Percentiles rank a stretch among this genome's conserved stretches.
Evolutionary conservation across 2,888 invertebrate genomes (phyloP).

Genomic region (Drosophila mayaguana): DNA sequence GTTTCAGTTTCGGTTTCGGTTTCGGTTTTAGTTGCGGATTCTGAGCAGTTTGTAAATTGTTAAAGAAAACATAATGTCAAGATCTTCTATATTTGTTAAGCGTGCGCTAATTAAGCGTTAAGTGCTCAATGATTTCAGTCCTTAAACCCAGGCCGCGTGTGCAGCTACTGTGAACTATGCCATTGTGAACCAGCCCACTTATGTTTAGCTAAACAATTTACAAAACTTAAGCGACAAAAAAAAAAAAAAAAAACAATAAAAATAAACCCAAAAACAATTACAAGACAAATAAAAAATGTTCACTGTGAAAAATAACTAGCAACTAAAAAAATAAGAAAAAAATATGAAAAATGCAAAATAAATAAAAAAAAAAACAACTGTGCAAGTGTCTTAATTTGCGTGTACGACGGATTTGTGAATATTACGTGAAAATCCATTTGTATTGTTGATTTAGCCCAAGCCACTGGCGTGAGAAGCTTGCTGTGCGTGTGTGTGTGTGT

Average conservation of each 20-base stretch:
- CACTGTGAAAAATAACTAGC: constrained; percentile 8
- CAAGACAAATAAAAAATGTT: constrained; percentile 15
- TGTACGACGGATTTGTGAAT: constrained; percentile 41
- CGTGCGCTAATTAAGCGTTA: constrained; percentile 41
- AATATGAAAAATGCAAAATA: constrained; percentile 6
- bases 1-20: background rate
- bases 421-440: constrained; percentile 57
- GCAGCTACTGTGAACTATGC: constrained; percentile 26
- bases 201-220: constrained; percentile 57
- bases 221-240: constrained; percentile 18
- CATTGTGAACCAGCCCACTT: constrained; percentile 21
- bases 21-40: constrained; percentile 1
- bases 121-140: constrained; percentile 19
- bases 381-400: constrained; percentile 68
- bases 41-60: constrained; percentile 25
- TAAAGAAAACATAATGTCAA: constrained; percentile 12
- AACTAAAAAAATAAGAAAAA: background rate
- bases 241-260: constrained; percentile 1
- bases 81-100: constrained; percentile 37
- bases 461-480: constrained; percentile 43
- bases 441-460: constrained; percentile 38
- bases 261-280: constrained; percentile 27
- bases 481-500: constrained; percentile 12
- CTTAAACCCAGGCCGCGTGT: constrained; percentile 17
- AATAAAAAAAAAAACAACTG: constrained; percentile 28